Evolutionary conservation across 2,113 vertebrate genomes (phyloP), one percentile per base, ranked within the genome.

Genomic region (Nesogale talazaci): DNA sequence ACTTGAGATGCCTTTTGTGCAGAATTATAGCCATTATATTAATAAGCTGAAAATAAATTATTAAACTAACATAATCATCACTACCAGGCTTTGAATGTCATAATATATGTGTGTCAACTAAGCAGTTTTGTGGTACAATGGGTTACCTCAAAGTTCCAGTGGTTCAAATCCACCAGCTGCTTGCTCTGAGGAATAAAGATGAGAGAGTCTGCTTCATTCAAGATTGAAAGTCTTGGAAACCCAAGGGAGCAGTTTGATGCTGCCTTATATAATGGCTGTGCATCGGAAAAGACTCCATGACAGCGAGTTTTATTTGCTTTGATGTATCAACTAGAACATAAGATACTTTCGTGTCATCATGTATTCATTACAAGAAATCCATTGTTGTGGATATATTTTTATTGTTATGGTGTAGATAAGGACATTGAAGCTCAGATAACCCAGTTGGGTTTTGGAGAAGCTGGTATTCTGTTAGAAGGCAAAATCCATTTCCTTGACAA

Each of bases 351-450:
- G 40, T 52, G 46, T 52, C 5, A 76, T 84, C 38, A 82, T 76
- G 84, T 79, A 74, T 86, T 61, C 25, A 61, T 65, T 86, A 56
- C 90, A 87, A 56, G 4, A 75, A 88, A 88, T 86, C n/a, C 69
- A 46, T 86, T 91, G 2, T 74, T 6, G 25, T 78, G 19, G 12
- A 46, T 11, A 69, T 52, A 74, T 27, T 86, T 40, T 38, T 84
- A 52, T 88, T 89, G 2, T 25, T 93, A 16, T 42, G 83, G 88
- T 81, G n/a, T 82, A 91, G 14, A 46, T 40, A 82, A 83, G 27
- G 87, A 67, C 78, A 3, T 29, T 75, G 34, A 93, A 77, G 14
- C 29, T 83, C 59, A 91, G 87, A 83, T 74, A 17, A 61, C n/a
- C 74, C 17, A 78, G n/a, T 17, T 69, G 46, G 63, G 82, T 31